These are phyloP conservation scores for Marisa cornuarietis DNA, from an alignment of 1,140 invertebrate genomes.

Conservation along the genomic window DNA sequence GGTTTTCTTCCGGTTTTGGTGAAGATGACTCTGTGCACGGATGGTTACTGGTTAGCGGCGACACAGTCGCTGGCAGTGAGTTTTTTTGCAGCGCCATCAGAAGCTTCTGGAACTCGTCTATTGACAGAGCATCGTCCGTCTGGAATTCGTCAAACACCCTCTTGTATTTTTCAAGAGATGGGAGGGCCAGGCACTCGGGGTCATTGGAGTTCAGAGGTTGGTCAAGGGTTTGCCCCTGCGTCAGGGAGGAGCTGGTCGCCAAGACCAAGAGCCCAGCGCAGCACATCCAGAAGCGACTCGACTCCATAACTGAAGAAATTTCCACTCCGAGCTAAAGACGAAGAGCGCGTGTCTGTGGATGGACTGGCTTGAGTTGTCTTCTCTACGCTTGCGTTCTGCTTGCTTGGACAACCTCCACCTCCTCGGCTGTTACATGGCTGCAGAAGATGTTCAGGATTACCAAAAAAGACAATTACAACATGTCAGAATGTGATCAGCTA, in stretches of 20 bases:
- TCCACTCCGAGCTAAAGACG: slow-evolving; percentile 19
- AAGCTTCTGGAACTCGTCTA: background rate
- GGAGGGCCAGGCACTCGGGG: background rate
- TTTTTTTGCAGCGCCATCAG: background rate
- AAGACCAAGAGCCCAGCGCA: background rate
- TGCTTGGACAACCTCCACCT: too few relatives aligned
- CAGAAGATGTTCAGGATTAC: too few relatives aligned
- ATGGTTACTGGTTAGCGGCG: background rate
- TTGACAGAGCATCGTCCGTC: background rate
- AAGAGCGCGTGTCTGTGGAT: too few relatives aligned
- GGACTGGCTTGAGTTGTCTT: too few relatives aligned
- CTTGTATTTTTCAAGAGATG: background rate
- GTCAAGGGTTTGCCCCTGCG: background rate
- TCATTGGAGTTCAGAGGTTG: background rate
- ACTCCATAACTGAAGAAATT: slow-evolving; percentile 24
- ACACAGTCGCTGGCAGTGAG: too few relatives aligned
- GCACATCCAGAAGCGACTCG: background rate
- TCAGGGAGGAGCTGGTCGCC: background rate
- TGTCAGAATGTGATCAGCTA: too few relatives aligned
- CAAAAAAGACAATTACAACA: too few relatives aligned
- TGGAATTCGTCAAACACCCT: background rate
- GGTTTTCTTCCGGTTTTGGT: background rate
- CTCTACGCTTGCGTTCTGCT: too few relatives aligned
- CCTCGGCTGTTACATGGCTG: too few relatives aligned
- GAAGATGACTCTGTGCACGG: background rate